Conservation (phyloP, 1,140 invertebrate genomes). For the Saccostrea echinata region DNA sequence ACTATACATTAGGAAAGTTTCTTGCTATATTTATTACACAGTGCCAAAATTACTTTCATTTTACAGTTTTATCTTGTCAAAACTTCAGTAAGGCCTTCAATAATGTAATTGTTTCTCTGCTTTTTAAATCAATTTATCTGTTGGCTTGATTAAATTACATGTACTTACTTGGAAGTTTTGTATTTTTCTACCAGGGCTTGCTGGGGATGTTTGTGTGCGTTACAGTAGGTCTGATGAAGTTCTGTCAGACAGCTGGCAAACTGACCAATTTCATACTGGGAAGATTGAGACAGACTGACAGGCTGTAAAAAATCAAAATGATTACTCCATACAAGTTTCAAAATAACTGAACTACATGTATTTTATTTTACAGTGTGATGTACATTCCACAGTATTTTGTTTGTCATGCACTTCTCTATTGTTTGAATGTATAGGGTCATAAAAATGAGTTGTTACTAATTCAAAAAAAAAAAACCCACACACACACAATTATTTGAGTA, state of each 20-base stretch:
- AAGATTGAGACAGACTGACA: slow-evolving; percentile 83
- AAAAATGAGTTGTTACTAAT: no score
- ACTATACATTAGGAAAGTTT: no score
- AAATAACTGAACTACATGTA: neutral
- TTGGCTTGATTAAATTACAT: neutral
- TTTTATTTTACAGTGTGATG: neutral
- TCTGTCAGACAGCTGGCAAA: slow-evolving; percentile 86
- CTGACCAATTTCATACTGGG: slow-evolving; percentile 86
- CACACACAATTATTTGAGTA: no score
- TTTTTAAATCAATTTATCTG: neutral
- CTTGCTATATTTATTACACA: neutral
- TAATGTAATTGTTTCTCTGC: no score
- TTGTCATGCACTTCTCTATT: no score
- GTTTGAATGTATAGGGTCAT: no score
- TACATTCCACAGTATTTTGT: slow-evolving; percentile 81
- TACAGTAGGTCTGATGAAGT: slow-evolving; percentile 86
- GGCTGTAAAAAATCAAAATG: slow-evolving; percentile 81
- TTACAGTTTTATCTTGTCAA: no score
- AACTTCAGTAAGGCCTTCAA: no score
- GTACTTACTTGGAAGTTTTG: slow-evolving; percentile 86
- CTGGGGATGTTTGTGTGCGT: slow-evolving; percentile 85
- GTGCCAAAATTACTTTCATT: neutral
- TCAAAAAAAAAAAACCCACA: no score
- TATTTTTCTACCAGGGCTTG: slow-evolving; percentile 93
- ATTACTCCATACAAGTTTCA: no score